Evolutionary conservation across 2,888 invertebrate genomes (phyloP).

Genomic region (Bombylius discolor): DNA sequence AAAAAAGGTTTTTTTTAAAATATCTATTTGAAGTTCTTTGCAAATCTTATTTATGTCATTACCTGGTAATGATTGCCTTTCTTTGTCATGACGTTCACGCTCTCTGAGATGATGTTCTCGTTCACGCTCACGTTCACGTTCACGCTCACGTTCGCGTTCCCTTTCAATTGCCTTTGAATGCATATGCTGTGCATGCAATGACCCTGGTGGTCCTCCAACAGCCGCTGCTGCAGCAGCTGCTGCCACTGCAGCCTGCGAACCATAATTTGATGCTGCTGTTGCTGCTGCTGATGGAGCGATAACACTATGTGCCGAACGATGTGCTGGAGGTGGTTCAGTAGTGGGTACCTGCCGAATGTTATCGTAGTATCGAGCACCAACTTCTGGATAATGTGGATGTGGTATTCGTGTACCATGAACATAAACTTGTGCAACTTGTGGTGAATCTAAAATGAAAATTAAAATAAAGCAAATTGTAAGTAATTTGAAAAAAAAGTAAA

Average conservation of each 20-base stretch:
- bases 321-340: conserved; percentile 50
- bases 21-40: background rate
- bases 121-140: conserved; percentile 30
- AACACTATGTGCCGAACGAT: conserved; percentile 33
- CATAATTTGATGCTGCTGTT: conserved; percentile 22
- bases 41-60: background rate
- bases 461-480: background rate
- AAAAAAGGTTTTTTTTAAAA: background rate
- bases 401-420: conserved; percentile 41
- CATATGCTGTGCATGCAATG: conserved; percentile 17
- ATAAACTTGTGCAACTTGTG: conserved; percentile 56
- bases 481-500: background rate
- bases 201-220: conserved; percentile 15
- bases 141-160: conserved; percentile 23
- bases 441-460: conserved; percentile 40
- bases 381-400: conserved; percentile 35
- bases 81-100: conserved; percentile 22
- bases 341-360: conserved; percentile 37
- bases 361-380: conserved; percentile 42
- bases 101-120: conserved; percentile 14
- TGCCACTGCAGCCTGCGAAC: conserved; percentile 14
- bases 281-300: conserved; percentile 31
- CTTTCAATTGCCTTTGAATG: conserved; percentile 28
- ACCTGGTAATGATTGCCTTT: conserved; percentile 22
- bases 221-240: conserved; percentile 8